Conservation (phyloP, 1,140 invertebrate genomes). For the Pristionchus pacificus region DNA sequence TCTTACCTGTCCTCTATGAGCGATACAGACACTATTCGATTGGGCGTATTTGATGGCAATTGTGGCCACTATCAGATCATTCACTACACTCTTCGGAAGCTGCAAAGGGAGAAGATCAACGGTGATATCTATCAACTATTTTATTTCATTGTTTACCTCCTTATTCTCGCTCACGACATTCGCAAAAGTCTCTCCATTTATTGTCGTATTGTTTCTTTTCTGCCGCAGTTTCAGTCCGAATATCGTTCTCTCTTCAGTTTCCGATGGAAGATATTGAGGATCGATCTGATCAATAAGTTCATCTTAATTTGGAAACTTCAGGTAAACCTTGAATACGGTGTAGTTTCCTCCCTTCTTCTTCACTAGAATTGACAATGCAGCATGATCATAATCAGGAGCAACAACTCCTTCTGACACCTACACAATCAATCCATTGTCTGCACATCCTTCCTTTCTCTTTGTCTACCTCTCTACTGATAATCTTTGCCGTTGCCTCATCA, state of each 20-base stretch:
- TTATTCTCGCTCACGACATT: conserved; percentile 77
- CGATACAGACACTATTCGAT: conserved; percentile 92
- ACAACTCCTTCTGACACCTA: conserved; percentile 93
- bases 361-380: conserved; percentile 79
- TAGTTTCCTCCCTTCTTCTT: conserved; percentile 93
- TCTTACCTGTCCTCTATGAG: conserved; percentile 74
- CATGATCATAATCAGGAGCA: conserved; percentile 79
- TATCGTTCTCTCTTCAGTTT: conserved; percentile 77
- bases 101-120: conserved; percentile 40
- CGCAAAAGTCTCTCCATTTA: conserved; percentile 73
- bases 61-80: conserved; percentile 89
- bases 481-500: conserved; percentile 76
- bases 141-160: conserved; percentile 51
- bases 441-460: too few relatives aligned
- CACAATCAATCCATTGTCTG: neutral
- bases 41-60: conserved; percentile 96
- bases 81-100: conserved; percentile 71
- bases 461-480: conserved; percentile 59
- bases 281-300: conserved; percentile 70
- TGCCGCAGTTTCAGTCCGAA: conserved; percentile 90
- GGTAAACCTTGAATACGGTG: conserved; percentile 74
- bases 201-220: conserved; percentile 80
- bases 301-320: neutral
- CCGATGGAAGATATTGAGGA: conserved; percentile 73
- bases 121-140: neutral